Base-by-base conservation (phyloP, 1,140 invertebrate species). In the Triops longicaudatus region DNA sequence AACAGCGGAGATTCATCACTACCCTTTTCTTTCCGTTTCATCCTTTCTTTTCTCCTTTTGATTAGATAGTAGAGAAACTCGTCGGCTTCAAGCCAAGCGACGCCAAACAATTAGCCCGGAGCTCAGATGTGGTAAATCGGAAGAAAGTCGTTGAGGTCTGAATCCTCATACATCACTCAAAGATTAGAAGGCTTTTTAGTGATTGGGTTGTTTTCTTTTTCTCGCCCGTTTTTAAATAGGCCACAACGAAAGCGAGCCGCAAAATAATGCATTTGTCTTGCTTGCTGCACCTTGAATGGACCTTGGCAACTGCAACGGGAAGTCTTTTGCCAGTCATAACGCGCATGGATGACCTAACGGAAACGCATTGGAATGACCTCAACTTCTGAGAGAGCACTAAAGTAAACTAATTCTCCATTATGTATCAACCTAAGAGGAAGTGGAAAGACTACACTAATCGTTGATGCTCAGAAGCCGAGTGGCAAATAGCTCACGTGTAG, bases 261-360 rank as follows among this genome's bases (percentile, higher is more conserved):
- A 63, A 17, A 9, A 63, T 63, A 63, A 63, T 63, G 50, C 50
- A 63, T 63, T 63, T 63, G 50, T 63, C 50, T 22, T 63, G 50
- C 50, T 63, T 63, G 50, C 14, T 63, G 50, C 22, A 63, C 50
- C 50, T 63, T 17, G 50, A 63, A 63, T 63, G 50, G 50, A 63
- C 50, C 22, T 63, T 22, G 7, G 50, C 2, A 63, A 14, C 2
- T 63, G 14, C 50, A 6, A 22, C 50, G 17, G 50, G 50, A 63
- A 63, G 50, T 63, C 50, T 63, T 63, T 63, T 63, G 50, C 50
- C 50, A 17, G 50, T 63, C 50, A 63, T 63, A 10, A 63, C 10
- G 50, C 50, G 50, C 50, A 63, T 63, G 50, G 50, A 63, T 63
- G 50, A 63, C 50, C 50, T 63, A 63, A 63, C 50, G 50, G 50